Conservation (phyloP, 2,113 vertebrate genomes). For the Alligator sinensis region DNA sequence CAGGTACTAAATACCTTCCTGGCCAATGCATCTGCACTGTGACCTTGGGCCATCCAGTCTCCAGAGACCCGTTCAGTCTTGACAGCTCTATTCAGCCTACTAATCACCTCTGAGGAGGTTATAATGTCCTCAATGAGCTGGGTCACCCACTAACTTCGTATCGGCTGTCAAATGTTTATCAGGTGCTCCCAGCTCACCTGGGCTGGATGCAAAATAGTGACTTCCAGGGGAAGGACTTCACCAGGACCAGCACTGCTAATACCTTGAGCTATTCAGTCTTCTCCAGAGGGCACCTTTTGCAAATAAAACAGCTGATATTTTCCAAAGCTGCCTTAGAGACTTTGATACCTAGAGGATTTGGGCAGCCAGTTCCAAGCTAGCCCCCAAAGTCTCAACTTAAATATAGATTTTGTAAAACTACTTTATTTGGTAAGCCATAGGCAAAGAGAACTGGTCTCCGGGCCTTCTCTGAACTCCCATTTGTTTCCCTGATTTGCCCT, state of each 20-base stretch:
- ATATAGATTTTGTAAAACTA: background rate
- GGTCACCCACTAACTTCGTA: background rate
- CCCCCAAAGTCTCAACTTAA: background rate
- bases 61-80: background rate
- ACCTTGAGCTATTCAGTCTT: background rate
- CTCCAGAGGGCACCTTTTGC: background rate
- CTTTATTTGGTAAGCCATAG: too few relatives aligned
- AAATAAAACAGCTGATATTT: too few relatives aligned
- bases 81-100: background rate
- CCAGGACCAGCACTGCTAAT: background rate
- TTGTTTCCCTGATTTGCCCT: background rate
- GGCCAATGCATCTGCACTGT: background rate
- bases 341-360: background rate
- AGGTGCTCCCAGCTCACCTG: background rate
- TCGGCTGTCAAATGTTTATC: background rate
- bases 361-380: background rate
- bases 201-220: background rate
- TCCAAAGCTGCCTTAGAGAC: background rate
- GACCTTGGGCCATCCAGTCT: background rate
- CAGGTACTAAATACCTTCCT: background rate
- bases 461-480: background rate
- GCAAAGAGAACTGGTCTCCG: background rate
- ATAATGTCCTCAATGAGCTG: background rate
- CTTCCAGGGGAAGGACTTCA: background rate
- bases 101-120: too few relatives aligned